Evolutionary conservation across 2,797 vertebrate genomes (phyloP).

Genomic region (Aphelocoma californica): DNA sequence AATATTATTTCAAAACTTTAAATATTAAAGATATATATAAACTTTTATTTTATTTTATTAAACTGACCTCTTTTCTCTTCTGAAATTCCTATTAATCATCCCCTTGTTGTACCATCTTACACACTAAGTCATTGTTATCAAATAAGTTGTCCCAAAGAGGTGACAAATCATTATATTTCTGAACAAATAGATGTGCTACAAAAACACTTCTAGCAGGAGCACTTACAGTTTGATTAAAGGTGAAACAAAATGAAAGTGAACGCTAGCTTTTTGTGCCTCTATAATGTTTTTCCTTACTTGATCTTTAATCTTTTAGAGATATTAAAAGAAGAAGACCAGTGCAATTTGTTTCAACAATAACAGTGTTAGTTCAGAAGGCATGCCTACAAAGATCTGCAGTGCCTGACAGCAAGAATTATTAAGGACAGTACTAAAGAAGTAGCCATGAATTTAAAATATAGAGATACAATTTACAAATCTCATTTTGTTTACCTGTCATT

Average conservation of each 20-base stretch:
- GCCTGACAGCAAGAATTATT: background rate
- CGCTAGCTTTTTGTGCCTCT: background rate
- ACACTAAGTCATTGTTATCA: slow-evolving; percentile 4
- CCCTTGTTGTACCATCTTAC: background rate
- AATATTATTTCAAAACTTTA: background rate
- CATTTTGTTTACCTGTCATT: background rate
- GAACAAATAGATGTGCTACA: background rate
- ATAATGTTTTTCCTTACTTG: background rate
- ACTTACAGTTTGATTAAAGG: slow-evolving; percentile 50
- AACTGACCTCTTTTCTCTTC: slow-evolving; percentile 4
- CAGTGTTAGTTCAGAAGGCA: background rate
- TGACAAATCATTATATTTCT: background rate
- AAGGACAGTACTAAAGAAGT: background rate
- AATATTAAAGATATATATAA: background rate
- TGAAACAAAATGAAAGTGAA: slow-evolving; percentile 12
- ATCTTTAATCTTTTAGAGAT: slow-evolving; percentile 19
- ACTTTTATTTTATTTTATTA: slow-evolving; percentile 3
- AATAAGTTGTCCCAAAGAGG: background rate
- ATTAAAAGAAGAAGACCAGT: background rate
- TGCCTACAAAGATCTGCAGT: background rate
- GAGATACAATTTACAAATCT: background rate
- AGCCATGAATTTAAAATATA: background rate
- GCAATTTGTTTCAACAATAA: slow-evolving; percentile 13
- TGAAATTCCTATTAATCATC: background rate
- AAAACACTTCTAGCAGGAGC: slow-evolving; percentile 18